These are phyloP conservation scores for Nasonia oneida DNA, from an alignment of 2,888 invertebrate species.

Conservation along the genomic window DNA sequence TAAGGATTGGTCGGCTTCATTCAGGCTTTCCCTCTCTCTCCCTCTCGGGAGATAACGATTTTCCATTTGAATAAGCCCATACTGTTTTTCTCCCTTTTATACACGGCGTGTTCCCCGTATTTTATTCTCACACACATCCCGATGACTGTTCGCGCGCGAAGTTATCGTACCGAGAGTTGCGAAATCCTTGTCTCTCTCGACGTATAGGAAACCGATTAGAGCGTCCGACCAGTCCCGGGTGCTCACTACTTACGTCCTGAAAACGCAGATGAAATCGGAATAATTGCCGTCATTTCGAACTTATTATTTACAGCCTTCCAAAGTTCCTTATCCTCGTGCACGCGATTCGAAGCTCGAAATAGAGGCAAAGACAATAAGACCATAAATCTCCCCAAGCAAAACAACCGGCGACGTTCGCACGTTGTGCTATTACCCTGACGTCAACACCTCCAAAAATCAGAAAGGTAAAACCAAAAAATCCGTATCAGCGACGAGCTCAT, in stretches of 20 bases:
- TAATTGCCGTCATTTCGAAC: constrained; percentile 7
- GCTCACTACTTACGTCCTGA: constrained; percentile 16
- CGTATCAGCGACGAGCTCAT: neutral
- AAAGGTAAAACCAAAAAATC: neutral
- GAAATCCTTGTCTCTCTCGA: neutral
- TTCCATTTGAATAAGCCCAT: constrained; percentile 9
- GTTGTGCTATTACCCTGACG: neutral
- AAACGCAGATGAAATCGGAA: neutral
- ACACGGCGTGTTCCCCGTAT: no score
- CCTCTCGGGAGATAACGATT: neutral
- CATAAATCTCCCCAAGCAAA: neutral
- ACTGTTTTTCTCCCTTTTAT: neutral
- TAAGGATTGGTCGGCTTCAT: constrained; percentile 10
- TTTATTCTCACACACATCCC: neutral
- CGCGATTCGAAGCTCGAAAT: neutral
- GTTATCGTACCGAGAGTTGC: neutral
- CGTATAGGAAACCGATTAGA: neutral
- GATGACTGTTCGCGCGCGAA: neutral
- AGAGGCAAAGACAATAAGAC: neutral
- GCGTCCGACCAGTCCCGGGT: constrained; percentile 18
- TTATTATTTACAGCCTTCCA: neutral
- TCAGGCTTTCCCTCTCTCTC: neutral
- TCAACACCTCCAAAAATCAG: no score
- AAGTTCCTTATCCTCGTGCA: neutral
- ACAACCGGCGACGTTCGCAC: neutral